Evolutionary conservation across 2,797 vertebrate genomes (phyloP).

Genomic region (Crenuchus spilurus): DNA sequence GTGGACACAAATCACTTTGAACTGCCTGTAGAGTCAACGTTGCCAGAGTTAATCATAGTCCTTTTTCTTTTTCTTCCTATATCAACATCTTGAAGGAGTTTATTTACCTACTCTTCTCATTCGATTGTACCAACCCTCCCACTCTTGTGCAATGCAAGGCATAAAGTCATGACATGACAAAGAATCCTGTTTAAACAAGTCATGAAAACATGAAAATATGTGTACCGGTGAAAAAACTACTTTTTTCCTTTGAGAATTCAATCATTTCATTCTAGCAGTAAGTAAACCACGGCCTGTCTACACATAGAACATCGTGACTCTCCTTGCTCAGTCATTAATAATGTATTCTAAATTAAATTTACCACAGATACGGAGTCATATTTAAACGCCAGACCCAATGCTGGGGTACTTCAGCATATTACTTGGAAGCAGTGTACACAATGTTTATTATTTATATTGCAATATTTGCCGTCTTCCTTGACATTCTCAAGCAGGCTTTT

Average conservation of each 20-base stretch:
- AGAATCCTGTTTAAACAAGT: background rate
- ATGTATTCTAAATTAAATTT: constrained; percentile 21
- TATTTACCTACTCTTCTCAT: background rate
- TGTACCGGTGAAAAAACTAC: too few species aligned
- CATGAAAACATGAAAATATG: background rate
- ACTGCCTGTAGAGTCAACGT: background rate
- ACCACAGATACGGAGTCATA: background rate
- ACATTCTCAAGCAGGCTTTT: background rate
- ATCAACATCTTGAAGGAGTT: background rate
- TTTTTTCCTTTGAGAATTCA: background rate
- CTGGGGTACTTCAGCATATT: background rate
- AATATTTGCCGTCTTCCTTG: background rate
- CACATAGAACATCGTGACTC: constrained; percentile 2
- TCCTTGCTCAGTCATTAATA: background rate
- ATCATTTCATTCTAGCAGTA: background rate
- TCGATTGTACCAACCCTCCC: background rate
- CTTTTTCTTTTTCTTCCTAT: too few species aligned
- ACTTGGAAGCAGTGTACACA: background rate
- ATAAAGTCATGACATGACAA: background rate
- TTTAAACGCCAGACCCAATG: background rate
- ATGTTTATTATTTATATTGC: constrained; percentile 27
- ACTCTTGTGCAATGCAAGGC: background rate
- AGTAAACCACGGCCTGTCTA: background rate
- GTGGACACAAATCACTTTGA: background rate
- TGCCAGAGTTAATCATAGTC: too few species aligned